Conservation (phyloP, 2,888 invertebrate genomes). For the Mythimna lalbum region DNA sequence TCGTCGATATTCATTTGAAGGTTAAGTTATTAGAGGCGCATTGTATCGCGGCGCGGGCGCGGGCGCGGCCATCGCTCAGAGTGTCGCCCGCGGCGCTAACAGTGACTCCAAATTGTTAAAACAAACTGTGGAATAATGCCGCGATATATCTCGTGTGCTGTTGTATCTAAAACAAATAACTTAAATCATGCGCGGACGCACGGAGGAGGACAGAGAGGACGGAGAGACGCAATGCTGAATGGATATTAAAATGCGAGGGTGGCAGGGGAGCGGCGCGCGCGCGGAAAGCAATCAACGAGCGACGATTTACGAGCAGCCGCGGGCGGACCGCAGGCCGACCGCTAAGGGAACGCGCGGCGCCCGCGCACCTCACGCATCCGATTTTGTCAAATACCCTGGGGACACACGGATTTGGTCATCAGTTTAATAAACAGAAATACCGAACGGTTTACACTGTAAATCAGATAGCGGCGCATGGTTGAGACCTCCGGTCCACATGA, state of each 20-base stretch:
- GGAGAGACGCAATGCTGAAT: conserved; percentile 73
- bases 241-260: conserved; percentile 77
- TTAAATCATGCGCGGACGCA: conserved; percentile 78
- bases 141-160: conserved; percentile 81
- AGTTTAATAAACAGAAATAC: conserved; percentile 57
- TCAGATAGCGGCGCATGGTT: conserved; percentile 55
- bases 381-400: conserved; percentile 67
- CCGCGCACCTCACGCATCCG: conserved; percentile 63
- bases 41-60: conserved; percentile 62
- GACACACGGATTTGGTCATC: conserved; percentile 58
- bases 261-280: conserved; percentile 66
- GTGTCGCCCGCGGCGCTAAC: conserved; percentile 76
- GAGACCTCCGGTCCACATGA: conserved; percentile 74
- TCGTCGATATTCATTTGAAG: conserved; percentile 68
- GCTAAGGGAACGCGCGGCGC: conserved; percentile 67
- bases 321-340: conserved; percentile 68
- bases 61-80: conserved; percentile 54
- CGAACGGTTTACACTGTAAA: conserved; percentile 58
- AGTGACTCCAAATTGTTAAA: conserved; percentile 74
- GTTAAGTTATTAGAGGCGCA: conserved; percentile 68
- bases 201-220: conserved; percentile 47
- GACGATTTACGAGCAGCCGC: conserved; percentile 80
- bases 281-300: conserved; percentile 83
- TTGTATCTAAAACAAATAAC: conserved; percentile 85
- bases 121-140: conserved; percentile 79